A percentile compares a stretch with the other conserved stretches of the same genome.
Conservation (phyloP, 2,888 invertebrate species). For the Eupithecia insigniata region DNA sequence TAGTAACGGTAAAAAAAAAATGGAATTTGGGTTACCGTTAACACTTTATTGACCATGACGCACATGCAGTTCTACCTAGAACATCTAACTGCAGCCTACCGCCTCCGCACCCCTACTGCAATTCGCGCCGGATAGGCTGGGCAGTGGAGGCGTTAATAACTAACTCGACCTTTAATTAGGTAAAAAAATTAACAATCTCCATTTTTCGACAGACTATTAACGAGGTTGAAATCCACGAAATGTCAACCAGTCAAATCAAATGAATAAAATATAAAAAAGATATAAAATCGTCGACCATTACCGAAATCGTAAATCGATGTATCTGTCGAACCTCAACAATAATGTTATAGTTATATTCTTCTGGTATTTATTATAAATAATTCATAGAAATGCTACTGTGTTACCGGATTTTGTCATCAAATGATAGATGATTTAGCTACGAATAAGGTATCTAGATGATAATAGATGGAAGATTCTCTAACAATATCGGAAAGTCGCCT, state of each 20-base stretch:
- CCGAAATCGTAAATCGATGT: constrained; percentile 49
- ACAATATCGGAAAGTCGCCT: too few species aligned
- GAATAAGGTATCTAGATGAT: too few species aligned
- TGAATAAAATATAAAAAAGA: constrained; percentile 18
- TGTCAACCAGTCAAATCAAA: constrained; percentile 41
- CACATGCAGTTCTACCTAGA: too few species aligned
- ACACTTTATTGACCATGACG: too few species aligned
- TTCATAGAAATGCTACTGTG: constrained; percentile 62
- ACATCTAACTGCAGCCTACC: too few species aligned
- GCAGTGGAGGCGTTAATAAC: neutral
- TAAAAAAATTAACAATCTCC: neutral
- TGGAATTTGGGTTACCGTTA: too few species aligned
- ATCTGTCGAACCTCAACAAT: constrained; percentile 49
- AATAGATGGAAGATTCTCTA: too few species aligned
- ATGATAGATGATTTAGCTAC: constrained; percentile 3
- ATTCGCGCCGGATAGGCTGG: neutral
- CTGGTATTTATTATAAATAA: constrained; percentile 61
- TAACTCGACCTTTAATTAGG: neutral
- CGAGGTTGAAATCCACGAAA: constrained; percentile 27
- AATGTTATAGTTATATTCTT: constrained; percentile 57
- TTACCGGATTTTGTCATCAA: constrained; percentile 44
- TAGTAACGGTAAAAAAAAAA: too few species aligned
- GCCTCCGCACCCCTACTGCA: too few species aligned
- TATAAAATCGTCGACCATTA: constrained; percentile 44
- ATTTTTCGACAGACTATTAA: neutral